Evolutionary conservation across 2,113 vertebrate species (phyloP).

Genomic region (Xenopus tropicalis): UCB_Xtro_10.0 CM004452.2:51342501-51343000

Average conservation of each 20-base stretch:
- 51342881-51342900: slow-evolving; percentile 95
- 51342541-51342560: slow-evolving; percentile 1
- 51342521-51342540: background rate
- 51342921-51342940: slow-evolving; percentile 97
- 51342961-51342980: too few species aligned
- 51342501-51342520: slow-evolving; percentile 83
- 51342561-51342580: too few species aligned
- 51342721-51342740: slow-evolving; percentile 30
- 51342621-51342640: slow-evolving; percentile 79
- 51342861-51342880: slow-evolving; percentile 96
- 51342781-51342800: slow-evolving; percentile 42
- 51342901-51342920: slow-evolving; percentile 98
- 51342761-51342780: background rate
- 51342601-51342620: too few species aligned
- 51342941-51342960: slow-evolving; percentile 84
- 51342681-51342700: slow-evolving; percentile 69
- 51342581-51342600: too few species aligned
- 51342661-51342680: slow-evolving; percentile 88
- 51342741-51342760: slow-evolving; percentile 49
- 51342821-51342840: slow-evolving; percentile 82
- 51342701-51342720: slow-evolving; percentile 63
- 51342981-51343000: too few species aligned
- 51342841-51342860: slow-evolving; percentile 86
- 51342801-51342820: slow-evolving; percentile 84
- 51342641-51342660: slow-evolving; percentile 82